Evolutionary conservation across 2,888 invertebrate species (phyloP).

Genomic region (Lasius fuliginosus): DNA sequence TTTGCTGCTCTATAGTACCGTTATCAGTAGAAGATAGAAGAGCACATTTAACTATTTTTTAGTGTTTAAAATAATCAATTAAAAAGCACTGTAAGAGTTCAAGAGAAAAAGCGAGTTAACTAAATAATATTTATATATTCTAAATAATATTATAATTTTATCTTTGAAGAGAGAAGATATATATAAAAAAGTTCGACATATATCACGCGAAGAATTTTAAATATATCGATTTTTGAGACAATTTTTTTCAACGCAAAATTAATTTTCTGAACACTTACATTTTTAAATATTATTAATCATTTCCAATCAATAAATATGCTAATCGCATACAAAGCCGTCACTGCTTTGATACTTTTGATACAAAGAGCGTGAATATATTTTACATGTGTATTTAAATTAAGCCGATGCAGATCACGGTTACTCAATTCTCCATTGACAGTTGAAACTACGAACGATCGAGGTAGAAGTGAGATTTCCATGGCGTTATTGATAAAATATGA

Average conservation of each 20-base stretch:
- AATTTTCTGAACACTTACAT: conserved; percentile 10
- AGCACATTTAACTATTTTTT: neutral
- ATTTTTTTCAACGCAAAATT: neutral
- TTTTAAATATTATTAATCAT: conserved; percentile 10
- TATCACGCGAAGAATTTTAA: neutral
- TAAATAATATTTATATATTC: neutral
- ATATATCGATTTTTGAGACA: neutral
- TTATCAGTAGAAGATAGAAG: neutral
- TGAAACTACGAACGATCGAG: conserved; percentile 25
- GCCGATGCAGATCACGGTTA: conserved; percentile 40
- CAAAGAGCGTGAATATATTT: conserved; percentile 4
- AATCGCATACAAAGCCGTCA: neutral
- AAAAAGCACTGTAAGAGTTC: neutral
- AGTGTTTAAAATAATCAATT: neutral
- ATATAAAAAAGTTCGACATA: neutral
- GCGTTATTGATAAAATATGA: conserved; percentile 52
- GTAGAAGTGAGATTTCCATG: conserved; percentile 37
- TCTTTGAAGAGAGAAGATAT: neutral
- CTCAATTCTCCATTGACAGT: conserved; percentile 38
- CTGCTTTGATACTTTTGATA: conserved; percentile 7
- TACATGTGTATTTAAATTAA: conserved; percentile 30
- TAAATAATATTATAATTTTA: neutral
- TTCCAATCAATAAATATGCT: conserved; percentile 26
- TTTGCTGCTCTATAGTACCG: neutral
- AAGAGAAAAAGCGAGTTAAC: too few species aligned